Conservation (phyloP, 2,797 vertebrate species). For the Tragopan temminckii region DNA sequence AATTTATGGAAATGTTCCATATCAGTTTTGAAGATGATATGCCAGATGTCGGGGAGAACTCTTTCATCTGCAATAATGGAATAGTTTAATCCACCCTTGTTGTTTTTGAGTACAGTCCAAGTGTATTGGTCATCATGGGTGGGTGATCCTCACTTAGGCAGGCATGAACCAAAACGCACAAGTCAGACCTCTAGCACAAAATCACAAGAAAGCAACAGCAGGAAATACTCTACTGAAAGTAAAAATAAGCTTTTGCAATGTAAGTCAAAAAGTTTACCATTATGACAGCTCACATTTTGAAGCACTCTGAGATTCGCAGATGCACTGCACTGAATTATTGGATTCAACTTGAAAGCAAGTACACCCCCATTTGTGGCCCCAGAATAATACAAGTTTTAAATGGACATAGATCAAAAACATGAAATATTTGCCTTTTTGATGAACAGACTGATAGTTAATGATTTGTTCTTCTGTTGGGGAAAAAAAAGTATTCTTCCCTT, state of each 20-base stretch:
- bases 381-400: not conserved
- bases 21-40: conserved; percentile 74
- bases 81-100: conserved; percentile 78
- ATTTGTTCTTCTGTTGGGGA: not conserved
- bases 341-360: not conserved
- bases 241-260: conserved; percentile 56
- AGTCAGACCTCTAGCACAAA: conserved; percentile 64
- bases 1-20: conserved; percentile 67
- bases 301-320: not conserved
- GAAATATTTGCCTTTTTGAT: not conserved
- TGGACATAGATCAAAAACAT: not conserved
- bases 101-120: conserved; percentile 75
- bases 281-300: conserved; percentile 23
- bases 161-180: conserved; percentile 72
- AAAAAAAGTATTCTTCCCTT: not conserved
- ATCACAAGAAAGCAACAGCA: conserved; percentile 68
- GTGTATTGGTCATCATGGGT: conserved; percentile 79
- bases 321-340: not conserved
- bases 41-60: conserved; percentile 67
- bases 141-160: conserved; percentile 73
- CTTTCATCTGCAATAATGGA: conserved; percentile 79
- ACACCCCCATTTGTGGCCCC: not conserved
- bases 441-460: not conserved
- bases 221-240: conserved; percentile 52
- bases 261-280: conserved; percentile 26